Evolutionary conservation across 1,140 invertebrate species (phyloP), one percentile per base, ranked within the genome.

Genomic region (Tetraneura akinire): DNA sequence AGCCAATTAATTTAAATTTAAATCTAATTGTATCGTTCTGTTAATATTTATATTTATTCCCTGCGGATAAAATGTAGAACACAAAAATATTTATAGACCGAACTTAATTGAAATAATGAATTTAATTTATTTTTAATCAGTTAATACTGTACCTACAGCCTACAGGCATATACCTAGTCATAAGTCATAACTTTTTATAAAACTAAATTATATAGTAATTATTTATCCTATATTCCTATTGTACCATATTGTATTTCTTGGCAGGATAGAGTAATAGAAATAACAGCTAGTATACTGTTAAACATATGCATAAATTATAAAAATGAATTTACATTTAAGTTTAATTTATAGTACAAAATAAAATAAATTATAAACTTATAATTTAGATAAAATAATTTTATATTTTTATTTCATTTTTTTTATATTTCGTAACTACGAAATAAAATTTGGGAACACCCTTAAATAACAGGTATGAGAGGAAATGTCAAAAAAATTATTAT

Each of bases 211-310:
- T 32, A 4, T 47, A 14, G 16, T 18, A 70, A 64, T 32, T 51
- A 71, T 51, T 37, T 11, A 51, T 71, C 29, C n/a, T 5, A 76
- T 37, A 10, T 29, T 71, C 29, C n/a, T 5, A 76, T 21, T 37
- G 3, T 74, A 74, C 71, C 51, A 57, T 76, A 57, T 37, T 37
- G n/a, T n/a, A n/a, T n/a, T 21, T 13, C n/a, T 42, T 18, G 71
- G 57, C 71, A 42, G 32, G n/a, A 53, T 42, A 32, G 18, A 76
- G 29, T 1, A 32, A 73, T 37, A 37, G 32, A 37, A 14, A 73
- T 73, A 73, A 73, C 49, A 57, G 71, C 71, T 57, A 71, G 37
- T 23, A 76, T 23, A 76, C 51, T 42, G 8, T 37, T 4, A 57
- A 76, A 57, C 57, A 26, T n/a, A 21, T 53, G 21, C 14, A 53